A percentile compares a stretch with the other conserved stretches of the same genome.
phyloP scores from a whole-genome alignment of 2,797 vertebrate genomes.

The Phyllotis vaccarum region DNA sequence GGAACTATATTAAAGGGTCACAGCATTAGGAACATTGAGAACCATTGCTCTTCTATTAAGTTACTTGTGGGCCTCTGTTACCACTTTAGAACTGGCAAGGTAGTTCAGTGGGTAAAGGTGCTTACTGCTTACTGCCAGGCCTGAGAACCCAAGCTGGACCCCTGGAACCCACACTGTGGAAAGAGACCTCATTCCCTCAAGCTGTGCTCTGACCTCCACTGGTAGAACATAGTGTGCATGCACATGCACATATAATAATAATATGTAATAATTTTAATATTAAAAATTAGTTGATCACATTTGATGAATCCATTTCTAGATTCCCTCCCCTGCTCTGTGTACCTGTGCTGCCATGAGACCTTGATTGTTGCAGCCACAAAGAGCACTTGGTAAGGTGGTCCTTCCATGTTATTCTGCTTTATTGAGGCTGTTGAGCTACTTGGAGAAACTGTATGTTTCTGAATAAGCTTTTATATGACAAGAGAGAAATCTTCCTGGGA shows the following conservation, averaged over 20 bases:
- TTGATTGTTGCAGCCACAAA: neutral
- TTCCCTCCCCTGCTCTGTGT: neutral
- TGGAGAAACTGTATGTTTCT: too few relatives aligned
- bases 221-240: neutral
- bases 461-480: conserved; percentile 22
- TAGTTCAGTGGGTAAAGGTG: neutral
- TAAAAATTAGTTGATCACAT: neutral
- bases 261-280: neutral
- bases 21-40: neutral
- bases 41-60: neutral
- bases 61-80: neutral
- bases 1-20: neutral
- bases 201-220: too few relatives aligned
- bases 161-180: neutral
- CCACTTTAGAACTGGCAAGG: neutral
- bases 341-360: neutral
- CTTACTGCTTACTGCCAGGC: neutral
- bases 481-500: neutral
- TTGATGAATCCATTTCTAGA: neutral
- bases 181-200: too few relatives aligned
- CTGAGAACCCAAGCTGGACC: neutral
- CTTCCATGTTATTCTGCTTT: neutral
- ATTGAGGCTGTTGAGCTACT: neutral
- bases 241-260: too few relatives aligned
- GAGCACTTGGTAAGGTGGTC: neutral